phyloP scores from a whole-genome alignment of 2,888 invertebrate genomes.

The Rotaria socialis region DNA sequence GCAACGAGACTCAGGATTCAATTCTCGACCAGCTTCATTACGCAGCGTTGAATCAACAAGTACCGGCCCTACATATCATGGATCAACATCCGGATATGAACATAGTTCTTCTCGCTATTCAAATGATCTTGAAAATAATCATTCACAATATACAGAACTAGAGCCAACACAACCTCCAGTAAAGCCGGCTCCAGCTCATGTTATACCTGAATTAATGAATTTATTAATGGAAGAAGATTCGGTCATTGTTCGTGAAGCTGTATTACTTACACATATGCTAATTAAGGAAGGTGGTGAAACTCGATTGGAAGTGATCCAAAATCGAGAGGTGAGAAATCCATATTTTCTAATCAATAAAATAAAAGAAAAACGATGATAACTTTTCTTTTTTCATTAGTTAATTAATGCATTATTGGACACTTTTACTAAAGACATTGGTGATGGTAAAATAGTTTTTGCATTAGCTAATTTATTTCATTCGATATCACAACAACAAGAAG shows the following conservation, averaged over 20 bases:
- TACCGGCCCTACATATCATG: background rate
- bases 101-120: background rate
- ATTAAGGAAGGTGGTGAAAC: slow-evolving; percentile 4
- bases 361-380: background rate
- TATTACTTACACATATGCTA: background rate
- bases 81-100: background rate
- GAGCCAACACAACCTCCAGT: background rate
- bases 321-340: background rate
- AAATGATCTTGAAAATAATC: background rate
- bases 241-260: slow-evolving; percentile 9
- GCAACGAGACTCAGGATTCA: slow-evolving; percentile 2
- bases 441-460: background rate
- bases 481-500: slow-evolving; percentile 22
- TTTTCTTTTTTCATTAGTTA: background rate
- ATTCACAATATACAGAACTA: background rate
- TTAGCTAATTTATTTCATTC: slow-evolving; percentile 19
- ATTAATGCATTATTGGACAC: background rate
- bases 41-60: background rate
- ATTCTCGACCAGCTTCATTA: slow-evolving; percentile 18
- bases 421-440: background rate
- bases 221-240: slow-evolving; percentile 29
- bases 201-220: background rate
- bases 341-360: no score
- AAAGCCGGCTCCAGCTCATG: background rate
- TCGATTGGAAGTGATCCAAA: slow-evolving; percentile 22